Percentiles rank a stretch among this genome's conserved stretches.
Conservation (phyloP, 2,888 invertebrate genomes). For the Drosophila algonquin region DNA sequence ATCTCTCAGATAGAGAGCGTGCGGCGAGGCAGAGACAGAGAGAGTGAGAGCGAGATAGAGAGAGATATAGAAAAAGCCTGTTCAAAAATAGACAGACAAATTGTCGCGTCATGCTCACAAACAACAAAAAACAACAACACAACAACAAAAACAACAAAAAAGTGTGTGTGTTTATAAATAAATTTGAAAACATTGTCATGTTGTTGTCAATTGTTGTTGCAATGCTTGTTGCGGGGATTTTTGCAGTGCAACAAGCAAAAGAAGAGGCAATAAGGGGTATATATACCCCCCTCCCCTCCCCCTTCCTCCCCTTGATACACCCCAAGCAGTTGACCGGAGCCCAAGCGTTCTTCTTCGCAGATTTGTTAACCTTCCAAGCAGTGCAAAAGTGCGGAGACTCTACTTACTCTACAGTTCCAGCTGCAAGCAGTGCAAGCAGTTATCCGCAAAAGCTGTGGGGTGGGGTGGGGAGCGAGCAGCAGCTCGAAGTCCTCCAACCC, state of each 20-base stretch:
- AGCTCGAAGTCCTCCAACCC: neutral
- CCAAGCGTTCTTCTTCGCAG: too few species aligned
- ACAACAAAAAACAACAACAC: constrained; percentile 48
- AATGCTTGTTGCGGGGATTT: constrained; percentile 13
- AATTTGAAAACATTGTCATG: constrained; percentile 43
- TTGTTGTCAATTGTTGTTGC: neutral
- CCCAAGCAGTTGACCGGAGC: too few species aligned
- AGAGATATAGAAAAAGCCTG: constrained; percentile 30
- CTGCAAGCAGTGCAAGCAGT: too few species aligned
- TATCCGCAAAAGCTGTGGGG: too few species aligned
- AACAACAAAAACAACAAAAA: constrained; percentile 33
- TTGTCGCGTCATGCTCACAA: constrained; percentile 75
- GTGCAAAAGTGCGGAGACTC: too few species aligned
- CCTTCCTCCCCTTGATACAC: too few species aligned
- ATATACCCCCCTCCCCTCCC: too few species aligned
- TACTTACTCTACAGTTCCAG: too few species aligned
- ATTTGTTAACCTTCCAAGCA: too few species aligned
- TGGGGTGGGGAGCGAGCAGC: too few species aligned
- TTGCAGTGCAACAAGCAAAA: constrained; percentile 27
- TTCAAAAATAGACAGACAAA: constrained; percentile 79
- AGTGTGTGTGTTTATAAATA: constrained; percentile 38
- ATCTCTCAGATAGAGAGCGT: constrained; percentile 10
- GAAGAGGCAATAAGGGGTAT: neutral
- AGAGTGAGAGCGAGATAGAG: constrained; percentile 28
- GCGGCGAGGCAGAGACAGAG: neutral